A percentile compares a stretch with the other conserved stretches of the same genome.
Conservation (phyloP, 2,888 invertebrate species). For the Bedellia somnulentella region DNA sequence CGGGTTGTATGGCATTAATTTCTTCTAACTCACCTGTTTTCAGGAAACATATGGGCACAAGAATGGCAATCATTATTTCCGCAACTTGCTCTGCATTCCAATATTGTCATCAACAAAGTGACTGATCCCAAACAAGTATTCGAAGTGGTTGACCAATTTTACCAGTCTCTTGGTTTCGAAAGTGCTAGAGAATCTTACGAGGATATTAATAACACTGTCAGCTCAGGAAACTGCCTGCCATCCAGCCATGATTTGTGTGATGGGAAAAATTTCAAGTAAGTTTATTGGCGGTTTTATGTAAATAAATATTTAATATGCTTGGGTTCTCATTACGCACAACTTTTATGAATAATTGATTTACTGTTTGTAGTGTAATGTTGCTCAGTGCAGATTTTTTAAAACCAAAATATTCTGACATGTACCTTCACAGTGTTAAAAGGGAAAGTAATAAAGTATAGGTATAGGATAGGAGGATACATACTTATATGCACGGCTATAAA, state of each 20-base stretch:
- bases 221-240: conserved; percentile 65
- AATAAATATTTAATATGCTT: too few relatives aligned
- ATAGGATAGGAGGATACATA: too few relatives aligned
- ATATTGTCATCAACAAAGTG: neutral
- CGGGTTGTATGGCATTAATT: too few relatives aligned
- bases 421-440: too few relatives aligned
- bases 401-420: too few relatives aligned
- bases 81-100: conserved; percentile 31
- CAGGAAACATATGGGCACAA: conserved; percentile 71
- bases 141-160: conserved; percentile 63
- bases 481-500: too few relatives aligned
- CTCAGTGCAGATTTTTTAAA: too few relatives aligned
- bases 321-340: too few relatives aligned
- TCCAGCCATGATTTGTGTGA: conserved; percentile 73
- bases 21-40: conserved; percentile 9
- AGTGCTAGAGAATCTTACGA: conserved; percentile 63
- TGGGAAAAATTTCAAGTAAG: conserved; percentile 65
- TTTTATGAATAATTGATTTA: too few relatives aligned
- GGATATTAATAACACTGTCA: conserved; percentile 59
- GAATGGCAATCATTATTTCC: conserved; percentile 60
- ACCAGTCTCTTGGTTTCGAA: conserved; percentile 62
- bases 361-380: too few relatives aligned
- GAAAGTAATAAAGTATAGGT: too few relatives aligned
- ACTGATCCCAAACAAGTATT: conserved; percentile 44
- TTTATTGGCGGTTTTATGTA: too few relatives aligned